These are phyloP conservation scores for Petaurus breviceps DNA, from an alignment of 2,113 vertebrate genomes.

Conservation along the genomic window DNA sequence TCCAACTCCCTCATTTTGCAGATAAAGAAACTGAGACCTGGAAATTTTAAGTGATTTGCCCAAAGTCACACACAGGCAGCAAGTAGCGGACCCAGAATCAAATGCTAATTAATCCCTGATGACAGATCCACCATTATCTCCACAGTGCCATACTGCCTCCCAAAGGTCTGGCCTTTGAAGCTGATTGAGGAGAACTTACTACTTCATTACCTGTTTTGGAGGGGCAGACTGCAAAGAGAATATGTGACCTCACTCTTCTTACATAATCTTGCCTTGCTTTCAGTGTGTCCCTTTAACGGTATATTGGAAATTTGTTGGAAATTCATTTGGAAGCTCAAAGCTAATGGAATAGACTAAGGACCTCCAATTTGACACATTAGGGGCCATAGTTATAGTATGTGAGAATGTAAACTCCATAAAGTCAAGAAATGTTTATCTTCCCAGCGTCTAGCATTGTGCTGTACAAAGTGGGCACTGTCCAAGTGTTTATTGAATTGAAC, in stretches of 20 bases:
- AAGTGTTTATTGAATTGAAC: neutral
- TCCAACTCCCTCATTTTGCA: neutral
- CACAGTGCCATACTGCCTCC: neutral
- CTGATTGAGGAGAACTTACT: neutral
- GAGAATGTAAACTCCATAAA: neutral
- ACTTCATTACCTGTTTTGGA: constrained; percentile 31
- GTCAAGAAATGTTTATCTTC: neutral
- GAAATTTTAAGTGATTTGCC: neutral
- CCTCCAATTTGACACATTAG: neutral
- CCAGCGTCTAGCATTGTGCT: neutral
- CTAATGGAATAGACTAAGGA: neutral
- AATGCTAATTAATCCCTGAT: neutral
- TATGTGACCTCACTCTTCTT: neutral
- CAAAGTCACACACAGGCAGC: neutral
- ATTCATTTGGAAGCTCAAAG: neutral
- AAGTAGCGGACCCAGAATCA: neutral
- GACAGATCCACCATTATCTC: neutral
- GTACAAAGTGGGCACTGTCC: neutral
- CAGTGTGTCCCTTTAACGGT: neutral
- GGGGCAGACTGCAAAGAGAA: neutral
- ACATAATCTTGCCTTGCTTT: neutral
- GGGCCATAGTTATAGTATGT: neutral
- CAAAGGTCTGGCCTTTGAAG: neutral
- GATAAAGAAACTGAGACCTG: neutral
- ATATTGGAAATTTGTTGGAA: neutral